phyloP scores from a whole-genome alignment of 2,113 vertebrate species.

The Gadus chalcogrammus region DNA sequence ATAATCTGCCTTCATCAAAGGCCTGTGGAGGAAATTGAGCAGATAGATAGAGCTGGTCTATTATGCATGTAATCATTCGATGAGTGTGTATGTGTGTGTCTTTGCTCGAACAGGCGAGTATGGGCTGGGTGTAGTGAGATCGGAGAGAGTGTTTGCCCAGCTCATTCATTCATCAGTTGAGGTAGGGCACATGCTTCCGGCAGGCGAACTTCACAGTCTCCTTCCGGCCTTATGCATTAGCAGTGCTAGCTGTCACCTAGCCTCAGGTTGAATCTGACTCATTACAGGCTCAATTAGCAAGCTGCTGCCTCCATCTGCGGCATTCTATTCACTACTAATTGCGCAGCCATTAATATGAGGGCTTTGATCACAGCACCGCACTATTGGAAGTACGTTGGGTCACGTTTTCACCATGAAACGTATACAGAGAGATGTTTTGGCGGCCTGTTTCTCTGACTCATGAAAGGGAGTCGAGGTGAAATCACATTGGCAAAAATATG shows the following conservation, averaged over 20 bases:
- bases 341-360: slow-evolving; percentile 16
- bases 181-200: background rate
- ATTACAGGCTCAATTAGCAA: slow-evolving; percentile 29
- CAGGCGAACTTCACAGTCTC: slow-evolving; percentile 12
- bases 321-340: slow-evolving; percentile 12
- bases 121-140: background rate
- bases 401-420: background rate
- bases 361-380: slow-evolving; percentile 7
- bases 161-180: background rate
- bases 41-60: background rate
- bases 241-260: slow-evolving; percentile 1
- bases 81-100: background rate
- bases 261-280: slow-evolving; percentile 25
- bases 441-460: background rate
- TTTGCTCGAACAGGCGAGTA: too few species aligned
- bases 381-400: background rate
- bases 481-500: background rate
- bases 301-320: slow-evolving; percentile 16
- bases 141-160: too few species aligned
- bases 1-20: background rate
- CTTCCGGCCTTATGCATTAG: slow-evolving; percentile 12
- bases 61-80: background rate
- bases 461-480: background rate
- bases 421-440: background rate
- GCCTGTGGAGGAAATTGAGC: background rate